phyloP scores from a whole-genome alignment of 2,888 invertebrate genomes.

The Hirtodrosophila alboralis region DNA sequence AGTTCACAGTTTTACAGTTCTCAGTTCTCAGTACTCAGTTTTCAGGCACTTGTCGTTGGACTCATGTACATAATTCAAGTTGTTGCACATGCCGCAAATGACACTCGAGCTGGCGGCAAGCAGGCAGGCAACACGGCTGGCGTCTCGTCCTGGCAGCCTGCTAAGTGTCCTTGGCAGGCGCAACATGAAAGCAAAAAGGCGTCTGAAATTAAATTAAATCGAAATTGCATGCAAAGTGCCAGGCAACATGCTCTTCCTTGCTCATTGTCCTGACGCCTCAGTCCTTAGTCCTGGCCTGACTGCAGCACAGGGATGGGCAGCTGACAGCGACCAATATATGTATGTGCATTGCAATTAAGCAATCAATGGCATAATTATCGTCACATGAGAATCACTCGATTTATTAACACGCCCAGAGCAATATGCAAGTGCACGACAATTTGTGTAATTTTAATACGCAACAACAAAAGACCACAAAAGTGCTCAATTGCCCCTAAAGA shows the following conservation, averaged over 20 bases:
- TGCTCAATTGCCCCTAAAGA: background rate
- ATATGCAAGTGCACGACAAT: constrained; percentile 22
- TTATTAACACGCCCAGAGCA: constrained; percentile 71
- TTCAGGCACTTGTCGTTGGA: constrained; percentile 33
- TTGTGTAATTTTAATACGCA: constrained; percentile 62
- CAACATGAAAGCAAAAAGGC: constrained; percentile 76
- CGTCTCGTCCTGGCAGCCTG: constrained; percentile 33
- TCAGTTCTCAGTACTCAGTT: constrained; percentile 9
- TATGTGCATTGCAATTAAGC: constrained; percentile 78
- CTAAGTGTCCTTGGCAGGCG: constrained; percentile 61
- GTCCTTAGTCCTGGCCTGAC: constrained; percentile 3
- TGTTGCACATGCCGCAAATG: constrained; percentile 76
- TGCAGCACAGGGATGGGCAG: constrained; percentile 10
- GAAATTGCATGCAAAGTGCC: constrained; percentile 79
- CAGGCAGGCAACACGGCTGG: constrained; percentile 10
- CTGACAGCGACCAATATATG: constrained; percentile 8
- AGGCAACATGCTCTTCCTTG: constrained; percentile 17
- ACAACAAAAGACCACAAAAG: constrained; percentile 50
- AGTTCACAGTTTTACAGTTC: constrained; percentile 15
- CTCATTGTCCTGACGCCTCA: too few relatives aligned
- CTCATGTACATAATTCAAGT: constrained; percentile 79
- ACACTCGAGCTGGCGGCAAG: constrained; percentile 52
- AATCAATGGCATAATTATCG: constrained; percentile 78
- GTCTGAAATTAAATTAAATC: constrained; percentile 75
- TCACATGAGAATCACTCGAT: constrained; percentile 77